Percentiles rank a stretch among this genome's conserved stretches.
Conservation (phyloP, 2,797 vertebrate species). For the Cynodonichthys magdalenae region DNA sequence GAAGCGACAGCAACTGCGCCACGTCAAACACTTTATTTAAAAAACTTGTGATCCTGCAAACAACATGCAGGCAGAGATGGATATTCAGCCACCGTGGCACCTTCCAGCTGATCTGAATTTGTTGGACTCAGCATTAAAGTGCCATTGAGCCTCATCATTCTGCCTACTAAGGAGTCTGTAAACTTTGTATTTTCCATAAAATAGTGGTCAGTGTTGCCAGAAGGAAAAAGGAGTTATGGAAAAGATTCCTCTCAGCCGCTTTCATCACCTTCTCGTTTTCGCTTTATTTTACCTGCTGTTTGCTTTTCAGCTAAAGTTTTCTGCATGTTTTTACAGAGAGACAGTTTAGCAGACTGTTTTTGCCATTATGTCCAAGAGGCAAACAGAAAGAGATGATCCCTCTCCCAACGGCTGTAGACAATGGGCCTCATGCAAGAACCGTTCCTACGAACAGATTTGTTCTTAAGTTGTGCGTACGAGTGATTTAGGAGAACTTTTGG, state of each 20-base stretch:
- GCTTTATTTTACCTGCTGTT: conserved; percentile 35
- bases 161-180: conserved; percentile 53
- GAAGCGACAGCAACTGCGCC: no score
- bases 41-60: neutral
- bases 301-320: neutral
- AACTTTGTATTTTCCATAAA: conserved; percentile 51
- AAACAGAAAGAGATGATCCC: no score
- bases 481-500: no score
- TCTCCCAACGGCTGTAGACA: no score
- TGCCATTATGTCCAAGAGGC: no score
- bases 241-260: conserved; percentile 20
- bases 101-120: conserved; percentile 11
- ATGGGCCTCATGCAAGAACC: no score
- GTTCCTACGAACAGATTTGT: no score
- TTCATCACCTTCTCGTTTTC: conserved; percentile 20
- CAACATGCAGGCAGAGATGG: neutral
- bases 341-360: neutral
- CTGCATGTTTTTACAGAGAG: neutral
- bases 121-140: conserved; percentile 18
- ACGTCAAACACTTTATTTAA: neutral
- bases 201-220: conserved; percentile 23
- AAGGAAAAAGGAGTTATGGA: conserved; percentile 31
- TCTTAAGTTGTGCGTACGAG: no score
- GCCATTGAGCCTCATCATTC: conserved; percentile 17
- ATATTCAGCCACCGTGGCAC: neutral